These are phyloP conservation scores for Zygaena filipendulae DNA, from an alignment of 2,888 invertebrate genomes.

Conservation along the genomic window DNA sequence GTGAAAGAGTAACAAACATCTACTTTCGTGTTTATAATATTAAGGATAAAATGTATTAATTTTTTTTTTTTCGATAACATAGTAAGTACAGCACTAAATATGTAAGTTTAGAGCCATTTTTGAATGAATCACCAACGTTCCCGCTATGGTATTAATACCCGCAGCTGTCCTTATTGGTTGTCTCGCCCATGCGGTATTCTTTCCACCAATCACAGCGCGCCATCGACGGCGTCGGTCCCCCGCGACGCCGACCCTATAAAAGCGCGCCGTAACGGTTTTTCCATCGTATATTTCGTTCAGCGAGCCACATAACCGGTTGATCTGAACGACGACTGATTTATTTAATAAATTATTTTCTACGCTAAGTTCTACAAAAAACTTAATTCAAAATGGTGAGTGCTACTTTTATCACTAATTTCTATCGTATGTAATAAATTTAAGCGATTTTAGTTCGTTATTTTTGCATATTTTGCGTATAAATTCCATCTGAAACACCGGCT, in stretches of 20 bases:
- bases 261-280: constrained; percentile 49
- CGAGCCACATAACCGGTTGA: constrained; percentile 75
- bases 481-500: too few relatives aligned
- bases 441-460: too few relatives aligned
- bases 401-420: constrained; percentile 9
- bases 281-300: constrained; percentile 70
- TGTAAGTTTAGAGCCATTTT: too few relatives aligned
- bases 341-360: constrained; percentile 55
- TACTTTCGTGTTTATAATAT: neutral
- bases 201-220: constrained; percentile 53
- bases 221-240: constrained; percentile 57
- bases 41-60: too few relatives aligned
- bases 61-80: constrained; percentile 18
- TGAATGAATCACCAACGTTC: constrained; percentile 43
- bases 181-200: constrained; percentile 49
- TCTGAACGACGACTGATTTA: constrained; percentile 66
- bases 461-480: too few relatives aligned
- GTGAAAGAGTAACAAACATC: neutral
- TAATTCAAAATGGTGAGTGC: constrained; percentile 62
- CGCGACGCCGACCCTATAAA: constrained; percentile 67
- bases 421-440: too few relatives aligned
- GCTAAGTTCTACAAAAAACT: constrained; percentile 57
- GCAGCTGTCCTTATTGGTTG: constrained; percentile 54
- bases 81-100: constrained; percentile 16
- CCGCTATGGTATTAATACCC: constrained; percentile 61